Conservation (phyloP, 2,888 invertebrate genomes). For the Melanostoma mellinum region DNA sequence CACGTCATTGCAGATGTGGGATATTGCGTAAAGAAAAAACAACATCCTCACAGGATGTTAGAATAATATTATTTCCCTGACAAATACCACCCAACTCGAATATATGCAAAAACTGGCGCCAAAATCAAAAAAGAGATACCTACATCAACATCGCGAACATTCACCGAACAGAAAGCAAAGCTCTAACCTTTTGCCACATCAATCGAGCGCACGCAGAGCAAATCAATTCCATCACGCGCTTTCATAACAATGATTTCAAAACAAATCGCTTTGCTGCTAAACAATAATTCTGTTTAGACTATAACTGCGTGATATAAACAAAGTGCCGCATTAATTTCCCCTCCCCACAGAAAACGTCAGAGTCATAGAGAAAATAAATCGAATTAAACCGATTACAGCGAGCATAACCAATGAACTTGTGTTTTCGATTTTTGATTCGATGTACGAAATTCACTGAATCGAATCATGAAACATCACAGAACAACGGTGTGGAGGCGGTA, state of each 20-base stretch:
- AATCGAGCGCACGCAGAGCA: constrained; percentile 43
- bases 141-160: no score
- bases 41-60: no score
- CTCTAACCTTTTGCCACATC: constrained; percentile 36
- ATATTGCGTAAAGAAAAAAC: no score
- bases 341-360: background rate
- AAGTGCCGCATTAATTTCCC: background rate
- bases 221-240: constrained; percentile 52
- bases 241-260: constrained; percentile 53
- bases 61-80: no score
- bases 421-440: constrained; percentile 44
- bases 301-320: constrained; percentile 25
- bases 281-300: constrained; percentile 52
- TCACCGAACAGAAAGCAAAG: background rate
- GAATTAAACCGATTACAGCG: constrained; percentile 51
- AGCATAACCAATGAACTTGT: constrained; percentile 65
- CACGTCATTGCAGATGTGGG: no score
- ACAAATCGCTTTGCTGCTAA: constrained; percentile 49
- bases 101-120: no score
- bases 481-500: background rate
- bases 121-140: no score
- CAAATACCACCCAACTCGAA: no score
- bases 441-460: constrained; percentile 48
- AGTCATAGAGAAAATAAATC: constrained; percentile 32
- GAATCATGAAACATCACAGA: constrained; percentile 42